Conservation (phyloP, 2,797 vertebrate genomes). For the Esox lucius region DNA sequence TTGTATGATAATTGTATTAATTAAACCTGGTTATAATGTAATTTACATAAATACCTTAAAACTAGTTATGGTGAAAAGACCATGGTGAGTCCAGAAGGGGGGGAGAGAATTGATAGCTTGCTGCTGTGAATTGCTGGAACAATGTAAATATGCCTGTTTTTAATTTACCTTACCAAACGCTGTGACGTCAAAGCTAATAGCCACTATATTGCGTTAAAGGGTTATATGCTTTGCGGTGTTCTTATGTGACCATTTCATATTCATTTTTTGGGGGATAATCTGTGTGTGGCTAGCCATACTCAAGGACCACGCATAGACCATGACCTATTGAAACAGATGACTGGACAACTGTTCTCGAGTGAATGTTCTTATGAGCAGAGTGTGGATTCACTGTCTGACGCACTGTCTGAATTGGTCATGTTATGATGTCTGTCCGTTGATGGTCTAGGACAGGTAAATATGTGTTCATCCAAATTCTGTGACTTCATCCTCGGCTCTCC, state of each 20-base stretch:
- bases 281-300: background rate
- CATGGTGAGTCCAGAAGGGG: background rate
- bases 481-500: background rate
- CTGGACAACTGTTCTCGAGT: background rate
- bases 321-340: background rate
- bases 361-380: background rate
- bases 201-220: background rate
- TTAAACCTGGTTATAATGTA: background rate
- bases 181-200: background rate
- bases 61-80: background rate
- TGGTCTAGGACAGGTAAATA: background rate
- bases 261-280: slow-evolving; percentile 4
- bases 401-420: background rate
- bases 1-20: background rate
- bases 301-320: background rate
- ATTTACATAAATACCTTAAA: background rate
- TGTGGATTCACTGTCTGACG: background rate
- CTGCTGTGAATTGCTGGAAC: background rate
- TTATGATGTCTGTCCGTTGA: background rate
- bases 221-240: background rate
- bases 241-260: slow-evolving; percentile 1
- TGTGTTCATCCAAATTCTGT: background rate
- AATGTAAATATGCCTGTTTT: background rate
- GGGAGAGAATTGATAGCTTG: background rate
- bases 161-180: background rate